Evolutionary conservation across 2,888 invertebrate species (phyloP).

Genomic region (Stratiomys singularior): DNA sequence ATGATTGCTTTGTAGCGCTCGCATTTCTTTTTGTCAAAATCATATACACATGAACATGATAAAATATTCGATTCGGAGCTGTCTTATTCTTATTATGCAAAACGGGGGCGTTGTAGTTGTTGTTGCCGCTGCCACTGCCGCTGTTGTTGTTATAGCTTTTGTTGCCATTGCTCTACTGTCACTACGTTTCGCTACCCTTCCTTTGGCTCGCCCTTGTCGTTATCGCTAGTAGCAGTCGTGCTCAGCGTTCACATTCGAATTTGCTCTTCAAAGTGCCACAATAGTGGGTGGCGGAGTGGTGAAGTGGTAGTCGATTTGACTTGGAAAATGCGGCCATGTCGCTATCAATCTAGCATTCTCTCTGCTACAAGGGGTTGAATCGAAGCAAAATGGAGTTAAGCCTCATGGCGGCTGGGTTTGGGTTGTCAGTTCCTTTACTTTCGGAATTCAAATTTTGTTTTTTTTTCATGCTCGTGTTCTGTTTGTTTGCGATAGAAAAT

Average conservation of each 20-base stretch:
- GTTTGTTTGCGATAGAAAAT: slow-evolving; percentile 32
- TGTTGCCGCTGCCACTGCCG: neutral
- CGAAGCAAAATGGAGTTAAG: slow-evolving; percentile 37
- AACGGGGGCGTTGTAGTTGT: slow-evolving; percentile 34
- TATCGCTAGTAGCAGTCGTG: slow-evolving; percentile 26
- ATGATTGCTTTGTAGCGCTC: slow-evolving; percentile 51
- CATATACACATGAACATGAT: slow-evolving; percentile 52
- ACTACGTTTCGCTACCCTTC: slow-evolving; percentile 10
- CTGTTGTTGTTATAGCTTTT: slow-evolving; percentile 20
- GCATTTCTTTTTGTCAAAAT: slow-evolving; percentile 52
- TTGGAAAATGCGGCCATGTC: slow-evolving; percentile 37
- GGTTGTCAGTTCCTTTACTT: slow-evolving; percentile 38
- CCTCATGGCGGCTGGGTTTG: slow-evolving; percentile 38
- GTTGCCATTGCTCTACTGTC: slow-evolving; percentile 23
- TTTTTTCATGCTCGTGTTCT: neutral
- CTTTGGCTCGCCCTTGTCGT: slow-evolving; percentile 22
- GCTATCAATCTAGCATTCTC: neutral
- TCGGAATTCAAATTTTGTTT: slow-evolving; percentile 5
- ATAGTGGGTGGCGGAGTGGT: slow-evolving; percentile 35
- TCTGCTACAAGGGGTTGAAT: slow-evolving; percentile 20
- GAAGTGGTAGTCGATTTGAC: slow-evolving; percentile 17
- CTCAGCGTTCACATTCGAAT: slow-evolving; percentile 36
- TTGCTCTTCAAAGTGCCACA: slow-evolving; percentile 25
- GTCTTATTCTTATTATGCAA: slow-evolving; percentile 50
- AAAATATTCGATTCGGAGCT: slow-evolving; percentile 50